phyloP scores from a whole-genome alignment of 2,888 invertebrate genomes.

The Campoletis raptor region DNA sequence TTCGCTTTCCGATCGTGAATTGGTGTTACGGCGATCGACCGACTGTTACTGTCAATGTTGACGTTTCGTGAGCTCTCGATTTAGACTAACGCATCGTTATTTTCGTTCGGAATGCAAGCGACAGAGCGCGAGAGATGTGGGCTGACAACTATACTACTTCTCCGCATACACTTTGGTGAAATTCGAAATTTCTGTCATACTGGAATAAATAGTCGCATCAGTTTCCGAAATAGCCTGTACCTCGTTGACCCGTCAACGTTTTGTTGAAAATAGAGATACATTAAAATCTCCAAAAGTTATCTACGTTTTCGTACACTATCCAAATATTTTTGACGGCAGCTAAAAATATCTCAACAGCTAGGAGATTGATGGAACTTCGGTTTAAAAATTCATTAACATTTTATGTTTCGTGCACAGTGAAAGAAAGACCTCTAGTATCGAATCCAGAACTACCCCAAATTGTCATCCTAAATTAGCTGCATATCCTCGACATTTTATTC shows the following conservation, averaged over 20 bases:
- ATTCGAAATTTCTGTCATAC: background rate
- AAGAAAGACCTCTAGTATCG: too few species aligned
- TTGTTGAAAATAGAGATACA: background rate
- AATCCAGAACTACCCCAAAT: too few species aligned
- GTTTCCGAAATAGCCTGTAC: background rate
- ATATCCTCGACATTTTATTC: background rate
- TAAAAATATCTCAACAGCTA: background rate
- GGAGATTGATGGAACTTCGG: background rate
- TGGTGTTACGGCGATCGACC: background rate
- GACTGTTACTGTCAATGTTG: constrained; percentile 25
- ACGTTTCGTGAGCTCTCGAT: background rate
- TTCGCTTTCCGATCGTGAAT: background rate
- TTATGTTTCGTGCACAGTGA: background rate
- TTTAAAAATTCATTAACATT: background rate
- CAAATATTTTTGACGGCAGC: background rate
- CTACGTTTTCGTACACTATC: background rate
- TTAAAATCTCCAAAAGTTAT: background rate
- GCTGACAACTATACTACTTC: background rate
- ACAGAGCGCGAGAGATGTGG: background rate
- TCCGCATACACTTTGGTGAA: background rate
- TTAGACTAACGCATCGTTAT: background rate
- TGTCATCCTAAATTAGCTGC: too few species aligned
- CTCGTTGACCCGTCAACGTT: background rate
- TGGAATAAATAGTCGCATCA: background rate
- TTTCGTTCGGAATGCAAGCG: background rate